These are phyloP conservation scores for Nibea albiflora DNA, from an alignment of 2,113 vertebrate genomes.

Conservation along the genomic window DNA sequence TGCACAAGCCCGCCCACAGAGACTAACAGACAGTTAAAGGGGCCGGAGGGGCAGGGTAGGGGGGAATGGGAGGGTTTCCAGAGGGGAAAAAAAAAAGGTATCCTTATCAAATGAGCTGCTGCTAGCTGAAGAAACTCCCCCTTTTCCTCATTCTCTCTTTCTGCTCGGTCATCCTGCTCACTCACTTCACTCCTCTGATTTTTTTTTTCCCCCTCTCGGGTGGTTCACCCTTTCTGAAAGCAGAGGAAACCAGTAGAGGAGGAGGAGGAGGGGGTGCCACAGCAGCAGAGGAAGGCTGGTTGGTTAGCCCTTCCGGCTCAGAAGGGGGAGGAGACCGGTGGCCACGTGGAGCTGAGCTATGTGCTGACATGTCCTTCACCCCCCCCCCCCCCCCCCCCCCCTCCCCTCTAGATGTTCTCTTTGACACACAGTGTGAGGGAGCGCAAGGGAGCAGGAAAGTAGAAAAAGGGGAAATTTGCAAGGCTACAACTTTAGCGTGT, in stretches of 20 bases:
- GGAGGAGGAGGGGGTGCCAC: constrained; percentile 52
- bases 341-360: constrained; percentile 83
- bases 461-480: constrained; percentile 13
- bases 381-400: constrained; percentile 43
- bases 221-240: constrained; percentile 37
- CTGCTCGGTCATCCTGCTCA: constrained; percentile 34
- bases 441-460: not conserved
- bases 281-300: constrained; percentile 73
- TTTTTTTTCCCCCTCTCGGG: not conserved
- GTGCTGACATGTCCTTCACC: constrained; percentile 78
- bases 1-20: constrained; percentile 81
- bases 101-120: constrained; percentile 48
- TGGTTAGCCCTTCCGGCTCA: constrained; percentile 70
- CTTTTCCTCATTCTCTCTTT: constrained; percentile 30
- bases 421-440: constrained; percentile 27
- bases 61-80: constrained; percentile 50
- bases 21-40: constrained; percentile 79
- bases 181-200: constrained; percentile 15
- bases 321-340: constrained; percentile 68
- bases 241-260: constrained; percentile 36
- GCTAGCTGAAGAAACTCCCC: constrained; percentile 57
- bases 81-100: constrained; percentile 3
- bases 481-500: constrained; percentile 24
- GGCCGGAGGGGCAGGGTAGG: constrained; percentile 66
- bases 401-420: constrained; percentile 37